Percentiles rank a stretch among this genome's conserved stretches.
phyloP scores from a whole-genome alignment of 2,888 invertebrate species.

The Drosophila acutilabella region DNA sequence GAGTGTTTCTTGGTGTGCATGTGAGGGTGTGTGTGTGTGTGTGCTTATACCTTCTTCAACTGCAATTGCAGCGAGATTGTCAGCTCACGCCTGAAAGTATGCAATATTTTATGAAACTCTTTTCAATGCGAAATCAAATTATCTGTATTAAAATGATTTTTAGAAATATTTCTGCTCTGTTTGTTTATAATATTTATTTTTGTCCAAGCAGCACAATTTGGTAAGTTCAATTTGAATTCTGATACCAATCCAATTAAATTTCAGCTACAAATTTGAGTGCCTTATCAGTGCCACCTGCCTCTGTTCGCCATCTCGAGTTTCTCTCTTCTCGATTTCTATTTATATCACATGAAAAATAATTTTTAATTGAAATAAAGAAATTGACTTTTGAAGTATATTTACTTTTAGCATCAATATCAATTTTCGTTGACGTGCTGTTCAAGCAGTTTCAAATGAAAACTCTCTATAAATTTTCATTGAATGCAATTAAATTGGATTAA shows the following conservation, averaged over 20 bases:
- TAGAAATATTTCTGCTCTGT: conserved; percentile 4
- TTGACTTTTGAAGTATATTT: conserved; percentile 40
- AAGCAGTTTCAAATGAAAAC: conserved; percentile 9
- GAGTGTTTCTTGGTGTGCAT: too few species aligned
- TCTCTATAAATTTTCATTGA: conserved; percentile 17
- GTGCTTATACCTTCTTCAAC: conserved; percentile 19
- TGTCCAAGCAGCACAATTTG: conserved; percentile 5
- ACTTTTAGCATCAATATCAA: conserved; percentile 21
- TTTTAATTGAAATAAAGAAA: conserved; percentile 44
- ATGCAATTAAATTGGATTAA: conserved; percentile 66
- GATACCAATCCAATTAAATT: conserved; percentile 11
- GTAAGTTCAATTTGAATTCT: conserved; percentile 1
- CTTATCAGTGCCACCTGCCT: neutral
- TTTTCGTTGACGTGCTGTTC: conserved; percentile 5
- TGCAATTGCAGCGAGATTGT: conserved; percentile 12
- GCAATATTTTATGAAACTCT: conserved; percentile 27
- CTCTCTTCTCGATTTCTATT: neutral
- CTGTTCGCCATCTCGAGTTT: neutral
- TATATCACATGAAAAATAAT: conserved; percentile 9
- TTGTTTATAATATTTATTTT: conserved; percentile 2
- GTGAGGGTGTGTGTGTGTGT: conserved; percentile 2
- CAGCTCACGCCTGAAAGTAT: conserved; percentile 11
- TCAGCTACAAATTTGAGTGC: neutral
- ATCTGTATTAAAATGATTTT: conserved; percentile 24
- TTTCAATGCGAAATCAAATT: conserved; percentile 30